phyloP scores from a whole-genome alignment of 1,140 invertebrate genomes.

The Drosophila parabipectinata region DNA sequence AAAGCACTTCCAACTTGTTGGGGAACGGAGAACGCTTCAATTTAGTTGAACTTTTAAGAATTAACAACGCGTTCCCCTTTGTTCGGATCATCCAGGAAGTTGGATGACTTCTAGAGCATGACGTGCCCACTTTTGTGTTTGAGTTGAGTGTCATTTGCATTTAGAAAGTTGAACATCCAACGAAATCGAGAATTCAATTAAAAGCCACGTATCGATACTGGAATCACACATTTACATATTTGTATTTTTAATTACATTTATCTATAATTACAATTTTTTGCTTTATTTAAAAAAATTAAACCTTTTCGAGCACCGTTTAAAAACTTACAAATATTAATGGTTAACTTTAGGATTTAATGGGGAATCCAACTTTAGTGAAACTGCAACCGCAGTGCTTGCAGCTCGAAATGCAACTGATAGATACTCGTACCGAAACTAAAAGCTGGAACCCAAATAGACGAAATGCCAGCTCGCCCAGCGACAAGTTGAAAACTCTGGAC shows the following conservation, averaged over 20 bases:
- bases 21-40: not conserved
- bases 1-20: conserved; percentile 3
- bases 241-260: too few relatives aligned
- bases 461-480: not conserved
- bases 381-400: conserved; percentile 32
- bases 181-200: conserved; percentile 39
- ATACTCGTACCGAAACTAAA: conserved; percentile 39
- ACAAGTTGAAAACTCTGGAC: conserved; percentile 25
- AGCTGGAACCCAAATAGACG: conserved; percentile 27
- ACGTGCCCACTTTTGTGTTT: conserved; percentile 34
- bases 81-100: conserved; percentile 28
- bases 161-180: conserved; percentile 45
- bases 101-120: conserved; percentile 9
- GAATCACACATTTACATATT: not conserved
- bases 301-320: not conserved
- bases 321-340: conserved; percentile 12
- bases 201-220: conserved; percentile 8
- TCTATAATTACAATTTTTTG: too few relatives aligned
- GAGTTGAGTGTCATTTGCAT: conserved; percentile 32
- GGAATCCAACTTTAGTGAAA: not conserved
- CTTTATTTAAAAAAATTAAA: not conserved
- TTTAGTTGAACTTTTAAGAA: conserved; percentile 38
- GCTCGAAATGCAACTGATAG: conserved; percentile 63
- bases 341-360: not conserved
- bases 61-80: conserved; percentile 23